Percentiles rank a stretch among this genome's conserved stretches.
These are phyloP conservation scores for Cantharis nigra DNA, from an alignment of 2,888 invertebrate genomes.

Conservation along the genomic window DNA sequence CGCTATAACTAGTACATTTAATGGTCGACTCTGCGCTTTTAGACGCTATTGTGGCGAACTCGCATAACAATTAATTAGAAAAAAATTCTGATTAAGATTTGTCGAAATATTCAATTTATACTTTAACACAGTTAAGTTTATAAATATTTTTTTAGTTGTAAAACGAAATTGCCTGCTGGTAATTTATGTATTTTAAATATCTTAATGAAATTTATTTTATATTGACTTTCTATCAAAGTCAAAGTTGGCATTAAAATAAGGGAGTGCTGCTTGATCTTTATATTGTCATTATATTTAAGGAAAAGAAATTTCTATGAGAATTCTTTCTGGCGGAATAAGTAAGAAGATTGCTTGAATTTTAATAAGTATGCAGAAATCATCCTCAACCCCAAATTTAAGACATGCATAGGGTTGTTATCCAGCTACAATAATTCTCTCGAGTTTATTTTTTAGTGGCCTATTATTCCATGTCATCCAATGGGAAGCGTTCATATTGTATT, in stretches of 20 bases:
- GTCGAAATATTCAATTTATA: too few relatives aligned
- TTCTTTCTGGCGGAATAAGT: not conserved
- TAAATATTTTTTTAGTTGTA: too few relatives aligned
- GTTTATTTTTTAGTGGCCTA: not conserved
- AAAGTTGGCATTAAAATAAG: not conserved
- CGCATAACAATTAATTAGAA: too few relatives aligned
- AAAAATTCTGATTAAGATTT: too few relatives aligned
- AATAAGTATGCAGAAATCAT: not conserved
- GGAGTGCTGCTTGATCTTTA: not conserved
- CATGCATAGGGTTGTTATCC: not conserved
- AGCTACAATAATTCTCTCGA: not conserved
- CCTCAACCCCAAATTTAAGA: not conserved
- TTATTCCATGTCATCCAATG: not conserved
- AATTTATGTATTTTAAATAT: too few relatives aligned
- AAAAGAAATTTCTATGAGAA: not conserved
- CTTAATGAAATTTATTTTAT: not conserved
- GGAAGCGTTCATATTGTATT: not conserved
- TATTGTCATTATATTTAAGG: not conserved
- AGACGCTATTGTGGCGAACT: too few relatives aligned
- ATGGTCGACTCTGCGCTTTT: too few relatives aligned
- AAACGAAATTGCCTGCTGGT: too few relatives aligned
- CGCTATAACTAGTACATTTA: too few relatives aligned
- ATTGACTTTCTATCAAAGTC: not conserved
- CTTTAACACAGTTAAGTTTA: too few relatives aligned
- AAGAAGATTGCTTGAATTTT: not conserved